Conservation (phyloP, 1,140 invertebrate genomes). For the Zaprionus taronus region DNA sequence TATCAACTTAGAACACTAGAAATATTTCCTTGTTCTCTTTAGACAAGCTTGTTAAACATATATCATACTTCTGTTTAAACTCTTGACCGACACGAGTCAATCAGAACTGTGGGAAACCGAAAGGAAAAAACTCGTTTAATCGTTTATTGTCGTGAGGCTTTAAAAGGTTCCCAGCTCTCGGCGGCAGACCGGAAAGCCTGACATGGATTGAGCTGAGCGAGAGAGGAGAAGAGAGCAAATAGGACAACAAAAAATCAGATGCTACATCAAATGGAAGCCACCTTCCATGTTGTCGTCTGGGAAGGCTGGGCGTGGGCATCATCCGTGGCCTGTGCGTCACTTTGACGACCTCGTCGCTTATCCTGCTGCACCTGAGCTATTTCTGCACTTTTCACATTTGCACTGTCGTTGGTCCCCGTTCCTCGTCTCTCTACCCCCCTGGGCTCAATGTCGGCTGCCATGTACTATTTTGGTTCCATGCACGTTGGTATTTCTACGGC, state of each 20-base stretch:
- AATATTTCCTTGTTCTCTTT: no score
- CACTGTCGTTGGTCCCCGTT: conserved; percentile 26
- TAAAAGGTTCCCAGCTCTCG: conserved; percentile 45
- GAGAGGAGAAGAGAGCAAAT: not conserved
- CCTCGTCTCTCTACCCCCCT: no score
- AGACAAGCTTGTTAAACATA: no score
- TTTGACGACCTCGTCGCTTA: conserved; percentile 72
- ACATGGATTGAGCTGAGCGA: not conserved
- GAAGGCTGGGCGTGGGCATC: conserved; percentile 6
- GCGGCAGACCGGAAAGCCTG: no score
- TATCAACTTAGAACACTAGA: no score
- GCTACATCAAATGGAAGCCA: conserved; percentile 32
- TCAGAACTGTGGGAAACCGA: conserved; percentile 1
- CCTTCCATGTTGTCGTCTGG: conserved; percentile 3
- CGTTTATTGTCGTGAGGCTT: conserved; percentile 46
- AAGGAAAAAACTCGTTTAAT: conserved; percentile 39
- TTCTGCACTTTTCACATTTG: conserved; percentile 80
- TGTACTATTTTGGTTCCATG: conserved; percentile 21
- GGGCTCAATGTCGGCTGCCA: not conserved
- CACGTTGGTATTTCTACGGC: conserved; percentile 39
- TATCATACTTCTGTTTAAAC: no score
- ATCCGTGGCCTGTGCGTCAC: conserved; percentile 44
- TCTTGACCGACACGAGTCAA: conserved; percentile 22
- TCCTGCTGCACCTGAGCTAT: conserved; percentile 76
- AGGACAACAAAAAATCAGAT: conserved; percentile 48